Percentiles rank a stretch among this genome's conserved stretches.
Conservation (phyloP, 2,888 invertebrate species). For the Tiphia femorata region DNA sequence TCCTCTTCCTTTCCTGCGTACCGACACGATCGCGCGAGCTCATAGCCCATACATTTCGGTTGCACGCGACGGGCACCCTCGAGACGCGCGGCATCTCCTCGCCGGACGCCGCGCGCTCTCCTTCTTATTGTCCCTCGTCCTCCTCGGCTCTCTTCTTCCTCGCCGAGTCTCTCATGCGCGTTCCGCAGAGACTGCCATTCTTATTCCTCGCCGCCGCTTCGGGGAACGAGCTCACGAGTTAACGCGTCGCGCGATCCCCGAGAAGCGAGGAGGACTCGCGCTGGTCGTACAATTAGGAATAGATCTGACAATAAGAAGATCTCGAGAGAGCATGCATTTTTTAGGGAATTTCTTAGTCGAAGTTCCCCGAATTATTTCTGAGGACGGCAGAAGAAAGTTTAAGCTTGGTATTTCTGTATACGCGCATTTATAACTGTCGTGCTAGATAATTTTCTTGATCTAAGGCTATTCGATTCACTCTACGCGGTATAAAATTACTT, state of each 20-base stretch:
- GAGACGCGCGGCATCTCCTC: slow-evolving; percentile 9
- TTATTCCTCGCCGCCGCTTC: slow-evolving; percentile 18
- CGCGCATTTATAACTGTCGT: no score
- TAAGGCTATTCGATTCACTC: no score
- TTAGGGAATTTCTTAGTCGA: no score
- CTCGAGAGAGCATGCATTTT: no score
- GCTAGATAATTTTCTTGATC: no score
- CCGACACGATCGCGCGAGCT: slow-evolving; percentile 2
- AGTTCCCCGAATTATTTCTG: no score
- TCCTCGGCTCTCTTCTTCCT: slow-evolving; percentile 15
- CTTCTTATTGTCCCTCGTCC: slow-evolving; percentile 23
- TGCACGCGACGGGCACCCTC: slow-evolving; percentile 1
- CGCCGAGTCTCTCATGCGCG: no score
- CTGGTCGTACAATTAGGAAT: slow-evolving; percentile 30
- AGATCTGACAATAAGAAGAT: no score
- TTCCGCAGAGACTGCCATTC: slow-evolving; percentile 31
- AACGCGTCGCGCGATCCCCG: slow-evolving; percentile 16
- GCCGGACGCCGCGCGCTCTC: not conserved
- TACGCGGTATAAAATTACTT: no score
- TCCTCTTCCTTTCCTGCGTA: slow-evolving; percentile 1
- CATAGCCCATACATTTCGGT: slow-evolving; percentile 19
- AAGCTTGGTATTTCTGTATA: no score
- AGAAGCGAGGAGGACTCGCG: slow-evolving; percentile 9
- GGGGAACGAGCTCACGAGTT: slow-evolving; percentile 42
- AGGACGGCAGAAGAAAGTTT: no score